Percentiles rank a stretch among this genome's conserved stretches.
Conservation (phyloP, 2,797 vertebrate species). For the Pygocentrus nattereri region DNA sequence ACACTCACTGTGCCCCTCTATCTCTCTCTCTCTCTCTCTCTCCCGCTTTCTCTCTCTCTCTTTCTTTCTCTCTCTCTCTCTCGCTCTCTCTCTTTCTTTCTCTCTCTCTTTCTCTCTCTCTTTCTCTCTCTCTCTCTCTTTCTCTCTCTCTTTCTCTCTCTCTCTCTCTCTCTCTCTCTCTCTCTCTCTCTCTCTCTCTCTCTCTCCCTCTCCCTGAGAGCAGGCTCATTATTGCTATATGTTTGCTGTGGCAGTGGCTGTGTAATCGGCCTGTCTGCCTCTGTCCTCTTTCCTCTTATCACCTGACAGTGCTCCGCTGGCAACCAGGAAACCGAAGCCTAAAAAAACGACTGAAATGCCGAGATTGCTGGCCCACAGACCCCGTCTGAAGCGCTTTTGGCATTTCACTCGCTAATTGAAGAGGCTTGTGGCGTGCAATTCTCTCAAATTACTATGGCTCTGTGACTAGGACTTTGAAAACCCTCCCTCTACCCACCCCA, state of each 20-base stretch:
- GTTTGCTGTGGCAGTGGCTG: constrained; percentile 39
- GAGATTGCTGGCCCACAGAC: constrained; percentile 14
- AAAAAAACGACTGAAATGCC: constrained; percentile 33
- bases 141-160: neutral
- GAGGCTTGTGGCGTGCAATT: constrained; percentile 28
- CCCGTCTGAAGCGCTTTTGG: constrained; percentile 10
- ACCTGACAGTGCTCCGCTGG: constrained; percentile 53
- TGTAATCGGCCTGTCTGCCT: constrained; percentile 58
- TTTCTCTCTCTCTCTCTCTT: neutral
- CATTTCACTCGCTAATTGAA: constrained; percentile 53
- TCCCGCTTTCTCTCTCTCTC: too few relatives aligned
- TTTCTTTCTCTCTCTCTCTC: neutral
- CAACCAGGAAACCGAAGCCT: constrained; percentile 49
- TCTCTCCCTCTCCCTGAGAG: constrained; percentile 6
- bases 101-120: neutral
- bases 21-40: neutral
- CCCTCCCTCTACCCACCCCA: neutral
- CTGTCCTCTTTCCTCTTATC: constrained; percentile 57
- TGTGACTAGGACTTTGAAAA: constrained; percentile 21
- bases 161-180: neutral
- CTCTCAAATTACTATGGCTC: constrained; percentile 7
- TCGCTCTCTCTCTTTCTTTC: constrained; percentile 16
- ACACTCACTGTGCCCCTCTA: constrained; percentile 37
- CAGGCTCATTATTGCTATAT: constrained; percentile 51
- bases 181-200: neutral